Evolutionary conservation across 2,113 vertebrate species (phyloP), one percentile per base, ranked within the genome.

Genomic region (Limnothrissa miodon): DNA sequence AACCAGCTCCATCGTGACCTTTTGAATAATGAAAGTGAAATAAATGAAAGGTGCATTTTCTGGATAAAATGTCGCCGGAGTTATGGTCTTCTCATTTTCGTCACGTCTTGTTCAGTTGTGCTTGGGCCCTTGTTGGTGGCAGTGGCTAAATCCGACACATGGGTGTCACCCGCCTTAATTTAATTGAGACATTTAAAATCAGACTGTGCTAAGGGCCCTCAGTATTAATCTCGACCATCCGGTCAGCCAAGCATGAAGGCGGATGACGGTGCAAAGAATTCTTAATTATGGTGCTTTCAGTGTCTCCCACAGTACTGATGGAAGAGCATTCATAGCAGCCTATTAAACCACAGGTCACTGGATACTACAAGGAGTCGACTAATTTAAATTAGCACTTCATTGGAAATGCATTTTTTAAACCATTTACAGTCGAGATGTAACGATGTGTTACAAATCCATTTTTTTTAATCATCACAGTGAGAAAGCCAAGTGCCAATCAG

Each of bases 381-480:
- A 74, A 74, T 74, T 74, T 74, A 19, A 74, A 74, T 74, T 74
- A 74, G 66, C 66, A 74, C 66, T 74, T 74, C 66, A 74, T 33
- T 5, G 25, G 33, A 33, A 66, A 66, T 66, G n/a, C n/a, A 25
- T 29, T 33, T 10, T n/a, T 29, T 66, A 66, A 66, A 25, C 29
- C 0, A 4, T 66, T 66, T 66, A n/a, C 59, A 29, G 59, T 29
- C 25, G 7, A 33, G 25, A 33, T 66, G 7, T 13, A 56, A 56
- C 4, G 51, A 66, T 66, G 25, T 66, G 11, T 66, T 66, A 66
- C 8, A 66, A 23, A 56, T 21, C 51, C 23, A 4, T 59, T 59
- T 59, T 25, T 6, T 59, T 59, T 21, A 59, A 42, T 42, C 42
- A 6, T 42, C 56, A 59, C 21, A 25, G 56, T 66, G 59, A 1